Evolutionary conservation across 2,888 invertebrate genomes (phyloP), one percentile per base, ranked within the genome.

Genomic region (Argyresthia goedartella): DNA sequence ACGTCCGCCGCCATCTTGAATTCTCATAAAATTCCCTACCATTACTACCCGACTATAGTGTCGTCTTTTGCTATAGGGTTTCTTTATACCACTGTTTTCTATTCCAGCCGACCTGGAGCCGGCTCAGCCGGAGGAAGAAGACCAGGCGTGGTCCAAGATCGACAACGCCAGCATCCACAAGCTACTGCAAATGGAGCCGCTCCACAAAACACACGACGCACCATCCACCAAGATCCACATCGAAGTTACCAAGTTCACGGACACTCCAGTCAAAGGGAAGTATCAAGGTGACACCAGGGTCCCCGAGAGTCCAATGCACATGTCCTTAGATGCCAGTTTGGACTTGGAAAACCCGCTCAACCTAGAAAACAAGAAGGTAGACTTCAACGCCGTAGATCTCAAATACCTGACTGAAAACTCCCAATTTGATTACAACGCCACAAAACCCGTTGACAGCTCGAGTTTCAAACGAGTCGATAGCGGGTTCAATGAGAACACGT

Each of bases 361-460:
- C 56, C 66, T 84, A 60, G 84, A 85, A 58, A 66, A 80, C 57
- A 81, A 79, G 56, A 84, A 84, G 58, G 75, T 82, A 69, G 84
- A 85, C 60, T 85, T 85, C 62, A 80, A 76, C 60, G 76, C 65
- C 8, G 74, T 85, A 65, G 82, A 85, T 81, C 81, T 82, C 77
- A 82, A 81, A 57, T 75, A 80, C 61, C 74, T 85, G 74, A 81
- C 80, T 76, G 80, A 81, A 58, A 80, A 73, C 56, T 71, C 76
- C 54, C 74, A 72, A 57, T 76, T 70, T 51, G 69, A 76, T 52
- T 67, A 67, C 54, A 66, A 60, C 56, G 67, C 69, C 48, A 69
- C 71, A 10, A 78, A 72, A 62, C 60, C 64, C 14, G 68, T 59
- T 16, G 76, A 81, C 52, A 67, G 63, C 54, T 73, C 79, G 25